These are phyloP conservation scores for Atta cephalotes DNA, from an alignment of 1,140 invertebrate genomes.

Conservation along the genomic window DNA sequence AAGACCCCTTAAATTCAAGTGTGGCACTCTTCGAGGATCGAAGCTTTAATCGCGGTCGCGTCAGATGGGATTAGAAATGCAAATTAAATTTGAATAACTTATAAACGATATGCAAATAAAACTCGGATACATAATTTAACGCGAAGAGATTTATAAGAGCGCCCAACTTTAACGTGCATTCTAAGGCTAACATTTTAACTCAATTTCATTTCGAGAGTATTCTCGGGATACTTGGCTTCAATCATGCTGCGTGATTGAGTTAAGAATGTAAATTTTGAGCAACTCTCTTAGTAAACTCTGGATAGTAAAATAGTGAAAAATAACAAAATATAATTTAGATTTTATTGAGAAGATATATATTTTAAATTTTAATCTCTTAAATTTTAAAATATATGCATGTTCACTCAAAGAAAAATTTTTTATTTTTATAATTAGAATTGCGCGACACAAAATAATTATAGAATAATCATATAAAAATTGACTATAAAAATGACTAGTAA, in stretches of 20 bases:
- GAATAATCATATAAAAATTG: too few species aligned
- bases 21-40: background rate
- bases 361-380: background rate
- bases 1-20: background rate
- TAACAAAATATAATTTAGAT: background rate
- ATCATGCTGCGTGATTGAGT: background rate
- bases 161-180: slow-evolving; percentile 7
- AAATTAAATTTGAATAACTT: slow-evolving; percentile 40
- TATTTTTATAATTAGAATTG: too few species aligned
- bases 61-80: slow-evolving; percentile 31
- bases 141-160: background rate
- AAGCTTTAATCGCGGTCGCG: slow-evolving; percentile 4
- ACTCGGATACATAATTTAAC: slow-evolving; percentile 22
- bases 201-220: background rate
- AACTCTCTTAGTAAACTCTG: background rate
- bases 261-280: background rate
- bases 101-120: slow-evolving; percentile 35
- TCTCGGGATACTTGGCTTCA: slow-evolving; percentile 1
- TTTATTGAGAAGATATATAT: background rate
- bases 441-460: too few species aligned
- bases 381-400: too few species aligned
- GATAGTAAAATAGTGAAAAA: background rate
- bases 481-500: too few species aligned
- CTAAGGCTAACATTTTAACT: slow-evolving; percentile 10
- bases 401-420: too few species aligned